These are phyloP conservation scores for Imbricaverruca yamaguchii DNA, from an alignment of 2,888 invertebrate genomes.

Conservation along the genomic window DNA sequence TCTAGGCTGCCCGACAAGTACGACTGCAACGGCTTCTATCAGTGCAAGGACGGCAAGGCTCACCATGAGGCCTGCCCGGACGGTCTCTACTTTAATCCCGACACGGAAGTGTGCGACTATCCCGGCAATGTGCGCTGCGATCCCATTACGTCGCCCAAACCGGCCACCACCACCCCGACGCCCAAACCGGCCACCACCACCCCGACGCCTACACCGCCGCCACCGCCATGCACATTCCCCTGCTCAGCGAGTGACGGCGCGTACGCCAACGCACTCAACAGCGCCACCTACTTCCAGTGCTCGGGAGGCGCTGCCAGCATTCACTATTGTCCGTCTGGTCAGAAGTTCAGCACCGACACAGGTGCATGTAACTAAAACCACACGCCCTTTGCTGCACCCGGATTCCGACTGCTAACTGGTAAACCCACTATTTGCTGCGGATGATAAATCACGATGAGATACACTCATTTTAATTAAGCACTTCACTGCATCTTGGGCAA, in stretches of 20 bases:
- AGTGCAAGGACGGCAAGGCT: constrained; percentile 31
- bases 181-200: background rate
- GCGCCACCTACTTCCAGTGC: constrained; percentile 31
- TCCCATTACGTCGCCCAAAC: background rate
- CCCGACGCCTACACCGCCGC: background rate
- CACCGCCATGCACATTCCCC: background rate
- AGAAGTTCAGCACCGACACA: constrained; percentile 32
- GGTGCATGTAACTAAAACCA: no score
- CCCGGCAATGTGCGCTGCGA: constrained; percentile 33
- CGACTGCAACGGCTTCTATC: constrained; percentile 31
- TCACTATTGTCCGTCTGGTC: constrained; percentile 30
- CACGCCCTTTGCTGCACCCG: no score
- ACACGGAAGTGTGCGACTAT: constrained; percentile 32
- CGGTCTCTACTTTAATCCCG: constrained; percentile 32
- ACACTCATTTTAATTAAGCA: no score
- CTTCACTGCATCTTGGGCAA: no score
- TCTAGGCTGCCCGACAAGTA: constrained; percentile 25
- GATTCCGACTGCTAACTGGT: no score
- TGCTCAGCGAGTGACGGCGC: background rate
- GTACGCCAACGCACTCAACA: constrained; percentile 28
- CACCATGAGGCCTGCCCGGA: constrained; percentile 30
- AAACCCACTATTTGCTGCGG: no score
- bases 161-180: background rate
- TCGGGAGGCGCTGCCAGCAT: constrained; percentile 29
- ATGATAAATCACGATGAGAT: no score